Conservation (phyloP, 1,140 invertebrate genomes). For the Laodelphax striatellus region DNA sequence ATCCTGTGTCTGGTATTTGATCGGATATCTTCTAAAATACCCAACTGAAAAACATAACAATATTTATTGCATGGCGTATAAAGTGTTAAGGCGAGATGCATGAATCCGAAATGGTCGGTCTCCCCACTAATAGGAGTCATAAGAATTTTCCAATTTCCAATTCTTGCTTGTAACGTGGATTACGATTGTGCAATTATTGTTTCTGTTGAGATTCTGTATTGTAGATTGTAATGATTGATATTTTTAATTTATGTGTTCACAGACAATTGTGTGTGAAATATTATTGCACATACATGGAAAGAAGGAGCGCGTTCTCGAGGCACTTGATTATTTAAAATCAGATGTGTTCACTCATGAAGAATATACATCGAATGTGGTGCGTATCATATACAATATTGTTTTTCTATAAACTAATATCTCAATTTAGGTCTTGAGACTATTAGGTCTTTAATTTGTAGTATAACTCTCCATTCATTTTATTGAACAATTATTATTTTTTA, state of each 20-base stretch:
- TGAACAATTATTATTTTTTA: no score
- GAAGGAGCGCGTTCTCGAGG: conserved; percentile 1
- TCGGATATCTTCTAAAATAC: neutral
- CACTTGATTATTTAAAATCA: neutral
- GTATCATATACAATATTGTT: neutral
- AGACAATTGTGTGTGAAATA: conserved; percentile 8
- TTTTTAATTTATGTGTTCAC: neutral
- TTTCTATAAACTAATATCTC: neutral
- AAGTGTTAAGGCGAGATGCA: no score
- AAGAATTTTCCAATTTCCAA: no score
- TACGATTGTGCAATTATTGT: neutral
- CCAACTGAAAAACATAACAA: no score
- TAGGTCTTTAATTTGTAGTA: no score
- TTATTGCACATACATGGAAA: conserved; percentile 3
- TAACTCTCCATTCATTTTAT: no score
- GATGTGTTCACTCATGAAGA: neutral
- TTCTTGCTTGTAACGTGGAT: neutral
- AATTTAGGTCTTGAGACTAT: no score
- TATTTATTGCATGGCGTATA: no score
- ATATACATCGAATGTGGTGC: neutral
- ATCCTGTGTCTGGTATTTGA: neutral
- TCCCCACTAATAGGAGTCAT: neutral
- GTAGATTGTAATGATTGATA: neutral
- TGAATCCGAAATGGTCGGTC: no score
- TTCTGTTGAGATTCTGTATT: neutral